Base-by-base conservation (phyloP, 1,140 invertebrate species). In the Hylyphantes graminicola region DNA sequence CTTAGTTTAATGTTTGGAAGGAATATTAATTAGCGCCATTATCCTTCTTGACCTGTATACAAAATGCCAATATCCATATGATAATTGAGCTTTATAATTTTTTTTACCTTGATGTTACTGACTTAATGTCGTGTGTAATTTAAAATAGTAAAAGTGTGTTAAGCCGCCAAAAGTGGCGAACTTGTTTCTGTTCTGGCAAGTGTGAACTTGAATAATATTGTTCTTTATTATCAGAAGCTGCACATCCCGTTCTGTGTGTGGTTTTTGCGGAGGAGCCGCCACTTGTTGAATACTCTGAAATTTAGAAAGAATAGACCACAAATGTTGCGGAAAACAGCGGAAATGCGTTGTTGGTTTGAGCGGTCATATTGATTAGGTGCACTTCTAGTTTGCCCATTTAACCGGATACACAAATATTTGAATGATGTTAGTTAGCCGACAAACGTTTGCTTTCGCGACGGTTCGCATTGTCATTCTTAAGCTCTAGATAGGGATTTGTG, bases 301-400 rank as follows among this genome's bases (percentile, higher is more conserved):
- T 21, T 67, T 50, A 76, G 50, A 63, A 78, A 57, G 15, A 57
- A 50, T 8, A 10, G 63, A 54, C 63, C 59, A 51, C 50, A 17
- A 53, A 61, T 65, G 17, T 54, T 15, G n/a, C 61, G 76, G 76
- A 78, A 67, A 67, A 67, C 13, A 13, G 5, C 50, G 76, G 61
- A 65, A 78, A 78, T 78, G 19, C 50, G 50, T 65, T 54, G 76
- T 78, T 54, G 63, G 63, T 67, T 78, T 65, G 21, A 78, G 17
- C 51, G 21, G 59, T 54, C 35, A 78, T n/a, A 67, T 35, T 55
- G n/a, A 55, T 78, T 54, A 50, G 50, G 54, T 17, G 17, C 48
- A 78, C 64, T 78, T 78, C 76, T 78, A 19, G 51, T 76, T 76
- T 76, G 64, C 64, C 15, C 35, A 11, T 15, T 13, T 35, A 35